Percentiles rank a stretch among this genome's conserved stretches.
Conservation (phyloP, 2,888 invertebrate species). For the Cataglyphis altisquamis region DNA sequence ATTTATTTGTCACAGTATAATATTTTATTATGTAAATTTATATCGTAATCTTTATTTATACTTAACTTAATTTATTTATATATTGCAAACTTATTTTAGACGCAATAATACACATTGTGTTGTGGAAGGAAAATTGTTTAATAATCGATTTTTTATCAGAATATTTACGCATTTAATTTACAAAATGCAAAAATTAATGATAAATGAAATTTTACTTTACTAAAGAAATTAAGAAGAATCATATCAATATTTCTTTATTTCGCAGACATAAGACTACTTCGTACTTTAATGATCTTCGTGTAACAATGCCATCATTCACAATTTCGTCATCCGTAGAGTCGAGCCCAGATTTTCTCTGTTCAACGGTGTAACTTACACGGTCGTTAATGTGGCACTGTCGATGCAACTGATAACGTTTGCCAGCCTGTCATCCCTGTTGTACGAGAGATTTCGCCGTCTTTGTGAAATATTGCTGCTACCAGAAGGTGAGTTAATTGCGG, state of each 20-base stretch:
- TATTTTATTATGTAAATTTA: neutral
- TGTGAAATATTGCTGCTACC: conserved; percentile 57
- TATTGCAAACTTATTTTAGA: neutral
- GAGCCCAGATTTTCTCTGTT: conserved; percentile 64
- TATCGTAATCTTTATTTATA: neutral
- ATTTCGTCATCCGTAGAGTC: conserved; percentile 61
- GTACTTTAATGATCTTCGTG: neutral
- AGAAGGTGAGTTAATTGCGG: conserved; percentile 60
- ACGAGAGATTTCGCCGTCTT: conserved; percentile 62
- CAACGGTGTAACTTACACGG: conserved; percentile 67
- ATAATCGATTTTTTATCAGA: neutral
- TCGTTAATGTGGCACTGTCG: conserved; percentile 68
- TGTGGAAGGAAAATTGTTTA: neutral
- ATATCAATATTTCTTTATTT: neutral
- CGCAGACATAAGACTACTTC: neutral
- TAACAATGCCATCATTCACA: neutral
- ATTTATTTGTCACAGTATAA: neutral
- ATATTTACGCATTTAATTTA: neutral
- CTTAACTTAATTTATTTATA: neutral
- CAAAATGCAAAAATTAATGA: neutral
- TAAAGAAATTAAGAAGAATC: neutral
- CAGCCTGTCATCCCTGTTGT: conserved; percentile 61
- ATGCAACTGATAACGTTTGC: conserved; percentile 75
- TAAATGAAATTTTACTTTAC: neutral
- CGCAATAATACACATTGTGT: neutral